Base-by-base conservation (phyloP, 2,113 vertebrate genomes). In the Lasiurus borealis region DNA sequence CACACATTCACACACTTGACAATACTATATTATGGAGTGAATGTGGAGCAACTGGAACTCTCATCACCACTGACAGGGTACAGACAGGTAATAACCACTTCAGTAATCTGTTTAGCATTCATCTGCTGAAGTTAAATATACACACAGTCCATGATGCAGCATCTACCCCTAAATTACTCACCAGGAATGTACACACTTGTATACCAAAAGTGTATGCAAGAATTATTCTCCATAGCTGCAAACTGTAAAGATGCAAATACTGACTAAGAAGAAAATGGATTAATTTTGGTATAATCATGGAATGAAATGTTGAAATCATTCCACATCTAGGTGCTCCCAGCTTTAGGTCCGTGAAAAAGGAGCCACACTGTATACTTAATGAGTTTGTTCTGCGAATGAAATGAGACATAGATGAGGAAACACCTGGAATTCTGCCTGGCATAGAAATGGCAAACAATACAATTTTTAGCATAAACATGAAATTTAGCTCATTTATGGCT, bases 51-150 rank as follows among this genome's bases (percentile, higher is more conserved):
- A 1, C 15, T 3, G 16, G 57, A 27, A 0, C 29, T 11, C 78
- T 72, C 21, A 1, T 10, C 36, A n/a, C 4, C 6, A 6, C 21
- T 4, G 71, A 25, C 15, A 2, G 3, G 5, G 5, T 11, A 1
- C 5, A 23, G 12, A 3, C 34, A 2, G 0, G 25, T 14, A 31
- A 4, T 34, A 21, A 29, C 21, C 1, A 36, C 3, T 8, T 23
- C 0, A 9, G 10, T 1, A 2, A 13, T 29, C 50, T 2, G 0
- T 15, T 6, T 1, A 3, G 46, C 0, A 0, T 25, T 13, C 18
- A 9, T 15, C 18, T 9, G 76, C 34, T 54, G 1, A 31, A 2
- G 8, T 1, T 1, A 27, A n/a, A 4, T 34, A 23, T 6, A 6
- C 69, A n/a, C 4, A 5, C 4, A 0, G 10, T 3, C 36, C 1